phyloP scores from a whole-genome alignment of 2,888 invertebrate genomes.

The Harmothoe impar region DNA sequence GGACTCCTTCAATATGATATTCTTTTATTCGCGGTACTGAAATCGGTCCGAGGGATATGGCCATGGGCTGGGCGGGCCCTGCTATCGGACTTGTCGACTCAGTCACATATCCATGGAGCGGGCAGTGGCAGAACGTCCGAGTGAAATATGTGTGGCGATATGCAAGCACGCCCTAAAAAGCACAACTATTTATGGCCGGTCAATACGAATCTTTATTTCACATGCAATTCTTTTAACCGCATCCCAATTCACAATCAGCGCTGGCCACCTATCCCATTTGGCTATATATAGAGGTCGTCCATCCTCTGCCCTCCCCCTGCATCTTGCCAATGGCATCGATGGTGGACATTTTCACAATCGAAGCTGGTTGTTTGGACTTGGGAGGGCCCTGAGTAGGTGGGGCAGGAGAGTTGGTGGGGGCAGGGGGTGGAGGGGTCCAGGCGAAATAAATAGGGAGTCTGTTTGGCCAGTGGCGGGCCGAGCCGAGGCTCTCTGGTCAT shows the following conservation, averaged over 20 bases:
- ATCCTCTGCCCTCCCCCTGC: background rate
- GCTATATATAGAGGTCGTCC: constrained; percentile 6
- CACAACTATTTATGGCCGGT: constrained; percentile 52
- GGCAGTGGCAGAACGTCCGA: background rate
- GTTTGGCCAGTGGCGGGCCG: constrained; percentile 42
- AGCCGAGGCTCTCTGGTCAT: constrained; percentile 38
- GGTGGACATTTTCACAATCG: constrained; percentile 56
- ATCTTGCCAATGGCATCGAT: constrained; percentile 59
- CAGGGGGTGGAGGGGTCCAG: background rate
- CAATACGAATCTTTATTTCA: constrained; percentile 62
- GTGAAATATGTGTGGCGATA: constrained; percentile 51
- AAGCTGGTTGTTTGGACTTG: constrained; percentile 48
- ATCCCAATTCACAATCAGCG: constrained; percentile 55
- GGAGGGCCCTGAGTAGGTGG: background rate
- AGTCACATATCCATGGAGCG: background rate
- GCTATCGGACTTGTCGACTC: constrained; percentile 50
- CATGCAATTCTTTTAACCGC: constrained; percentile 60
- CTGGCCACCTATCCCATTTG: constrained; percentile 34
- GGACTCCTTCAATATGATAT: constrained; percentile 54
- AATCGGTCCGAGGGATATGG: background rate
- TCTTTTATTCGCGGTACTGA: constrained; percentile 41
- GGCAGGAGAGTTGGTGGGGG: background rate
- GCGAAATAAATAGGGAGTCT: constrained; percentile 57
- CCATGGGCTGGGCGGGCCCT: background rate
- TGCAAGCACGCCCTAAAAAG: constrained; percentile 45